Conservation (phyloP, 2,888 invertebrate species). For the Melinaea marsaeus region DNA sequence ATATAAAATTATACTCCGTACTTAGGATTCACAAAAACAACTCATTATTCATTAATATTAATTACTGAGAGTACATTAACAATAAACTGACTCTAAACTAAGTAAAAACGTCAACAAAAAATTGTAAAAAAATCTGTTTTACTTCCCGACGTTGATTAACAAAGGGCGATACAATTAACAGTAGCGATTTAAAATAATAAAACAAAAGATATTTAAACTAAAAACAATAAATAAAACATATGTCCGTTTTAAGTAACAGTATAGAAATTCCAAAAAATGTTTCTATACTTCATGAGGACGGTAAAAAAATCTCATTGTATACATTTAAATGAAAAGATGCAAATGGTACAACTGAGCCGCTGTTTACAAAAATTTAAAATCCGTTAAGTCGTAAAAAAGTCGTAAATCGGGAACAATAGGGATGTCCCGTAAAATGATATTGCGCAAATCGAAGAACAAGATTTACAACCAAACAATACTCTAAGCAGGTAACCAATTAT, state of each 20-base stretch:
- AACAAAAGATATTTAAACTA: conserved; percentile 31
- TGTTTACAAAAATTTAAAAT: conserved; percentile 66
- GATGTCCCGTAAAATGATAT: conserved; percentile 31
- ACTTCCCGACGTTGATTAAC: neutral
- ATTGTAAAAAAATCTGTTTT: neutral
- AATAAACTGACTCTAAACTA: neutral
- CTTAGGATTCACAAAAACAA: conserved; percentile 7
- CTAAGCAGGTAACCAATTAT: conserved; percentile 73
- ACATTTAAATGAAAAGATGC: conserved; percentile 62
- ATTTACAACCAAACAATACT: conserved; percentile 58
- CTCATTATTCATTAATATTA: neutral
- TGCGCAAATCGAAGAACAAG: conserved; percentile 63
- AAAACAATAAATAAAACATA: conserved; percentile 28
- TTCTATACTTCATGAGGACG: conserved; percentile 19
- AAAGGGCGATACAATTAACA: conserved; percentile 13
- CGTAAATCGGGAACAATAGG: conserved; percentile 48
- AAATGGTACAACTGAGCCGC: conserved; percentile 57
- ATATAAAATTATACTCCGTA: conserved; percentile 9
- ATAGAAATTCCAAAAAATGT: conserved; percentile 30
- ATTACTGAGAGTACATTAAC: too few species aligned
- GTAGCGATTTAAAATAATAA: conserved; percentile 29
- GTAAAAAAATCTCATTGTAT: conserved; percentile 45
- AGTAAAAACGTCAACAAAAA: neutral
- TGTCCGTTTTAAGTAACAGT: conserved; percentile 34
- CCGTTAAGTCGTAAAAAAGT: conserved; percentile 63